phyloP scores from a whole-genome alignment of 2,797 vertebrate genomes.

The Schizothorax lantsangensis region DNA sequence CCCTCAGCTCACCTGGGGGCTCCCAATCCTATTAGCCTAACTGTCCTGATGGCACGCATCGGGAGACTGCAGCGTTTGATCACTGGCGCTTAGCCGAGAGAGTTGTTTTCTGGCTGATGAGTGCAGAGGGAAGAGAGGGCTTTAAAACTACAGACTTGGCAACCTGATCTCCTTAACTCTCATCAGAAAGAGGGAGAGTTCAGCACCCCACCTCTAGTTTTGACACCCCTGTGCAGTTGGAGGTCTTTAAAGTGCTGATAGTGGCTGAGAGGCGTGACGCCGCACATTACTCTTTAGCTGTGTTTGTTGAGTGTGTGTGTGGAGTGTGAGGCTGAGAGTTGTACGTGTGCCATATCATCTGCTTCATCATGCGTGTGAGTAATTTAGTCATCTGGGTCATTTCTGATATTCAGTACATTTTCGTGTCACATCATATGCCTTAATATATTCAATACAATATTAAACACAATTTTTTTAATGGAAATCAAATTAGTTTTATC shows the following conservation, averaged over 20 bases:
- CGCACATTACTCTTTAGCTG: constrained; percentile 45
- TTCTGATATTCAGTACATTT: neutral
- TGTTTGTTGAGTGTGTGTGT: constrained; percentile 30
- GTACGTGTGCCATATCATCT: constrained; percentile 34
- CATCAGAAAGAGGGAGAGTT: constrained; percentile 77
- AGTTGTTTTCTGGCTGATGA: constrained; percentile 76
- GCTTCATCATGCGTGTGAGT: constrained; percentile 35
- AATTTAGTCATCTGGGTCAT: constrained; percentile 36
- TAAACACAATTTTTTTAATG: neutral
- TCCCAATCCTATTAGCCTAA: constrained; percentile 85
- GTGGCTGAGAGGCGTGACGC: constrained; percentile 72
- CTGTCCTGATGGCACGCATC: constrained; percentile 78
- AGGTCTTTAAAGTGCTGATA: constrained; percentile 75
- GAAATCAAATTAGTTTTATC: neutral
- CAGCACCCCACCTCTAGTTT: constrained; percentile 71
- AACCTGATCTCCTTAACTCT: constrained; percentile 83
- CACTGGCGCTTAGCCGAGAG: constrained; percentile 81
- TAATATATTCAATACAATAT: neutral
- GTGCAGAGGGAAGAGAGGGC: constrained; percentile 70
- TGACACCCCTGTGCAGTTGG: constrained; percentile 68
- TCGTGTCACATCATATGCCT: neutral
- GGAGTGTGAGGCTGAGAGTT: constrained; percentile 15
- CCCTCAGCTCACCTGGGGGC: constrained; percentile 83
- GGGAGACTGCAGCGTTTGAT: constrained; percentile 80
- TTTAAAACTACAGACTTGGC: constrained; percentile 69